phyloP scores from a whole-genome alignment of 1,140 invertebrate genomes.

The Drosophila arizonae region DNA sequence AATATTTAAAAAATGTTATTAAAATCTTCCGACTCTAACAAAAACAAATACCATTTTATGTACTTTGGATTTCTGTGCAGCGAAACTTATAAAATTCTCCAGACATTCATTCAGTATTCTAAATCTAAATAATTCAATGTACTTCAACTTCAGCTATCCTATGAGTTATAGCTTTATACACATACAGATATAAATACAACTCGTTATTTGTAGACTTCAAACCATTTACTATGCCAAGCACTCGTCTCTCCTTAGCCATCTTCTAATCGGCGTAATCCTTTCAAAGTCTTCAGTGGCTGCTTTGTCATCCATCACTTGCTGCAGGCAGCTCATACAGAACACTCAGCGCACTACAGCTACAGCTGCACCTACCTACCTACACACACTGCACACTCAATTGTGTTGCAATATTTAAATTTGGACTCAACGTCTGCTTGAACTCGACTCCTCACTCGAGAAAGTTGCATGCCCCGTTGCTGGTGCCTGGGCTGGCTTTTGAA shows the following conservation, averaged over 20 bases:
- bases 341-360: neutral
- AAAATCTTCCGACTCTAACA: too few relatives aligned
- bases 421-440: conserved; percentile 64
- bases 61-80: too few relatives aligned
- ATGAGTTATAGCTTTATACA: neutral
- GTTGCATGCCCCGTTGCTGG: conserved; percentile 53
- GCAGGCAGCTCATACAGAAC: conserved; percentile 1
- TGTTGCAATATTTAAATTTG: conserved; percentile 70
- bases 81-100: too few relatives aligned
- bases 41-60: too few relatives aligned
- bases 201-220: neutral
- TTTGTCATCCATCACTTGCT: conserved; percentile 41
- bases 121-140: neutral
- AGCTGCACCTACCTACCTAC: neutral
- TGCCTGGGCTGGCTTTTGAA: conserved; percentile 34
- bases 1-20: too few relatives aligned
- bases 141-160: neutral
- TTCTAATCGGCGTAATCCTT: conserved; percentile 49
- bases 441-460: conserved; percentile 57
- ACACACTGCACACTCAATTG: conserved; percentile 18
- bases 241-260: neutral
- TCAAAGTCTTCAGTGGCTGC: conserved; percentile 29
- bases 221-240: neutral
- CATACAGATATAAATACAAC: neutral
- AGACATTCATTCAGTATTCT: too few relatives aligned